A percentile compares a stretch with the other conserved stretches of the same genome.
Conservation (phyloP, 1,140 invertebrate species). For the Drosophila elegans region DNA sequence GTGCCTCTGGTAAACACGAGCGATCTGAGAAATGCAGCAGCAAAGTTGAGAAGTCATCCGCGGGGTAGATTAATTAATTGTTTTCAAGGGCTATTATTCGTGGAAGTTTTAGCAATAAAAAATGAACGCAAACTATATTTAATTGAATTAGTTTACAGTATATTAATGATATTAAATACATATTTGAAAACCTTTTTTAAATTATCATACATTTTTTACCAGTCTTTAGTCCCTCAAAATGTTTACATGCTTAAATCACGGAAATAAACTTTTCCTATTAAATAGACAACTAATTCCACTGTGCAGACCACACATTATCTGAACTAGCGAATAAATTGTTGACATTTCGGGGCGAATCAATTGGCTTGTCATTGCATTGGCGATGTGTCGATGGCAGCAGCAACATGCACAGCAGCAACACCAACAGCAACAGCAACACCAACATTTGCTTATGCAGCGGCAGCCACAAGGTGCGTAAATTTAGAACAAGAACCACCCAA, state of each 20-base stretch:
- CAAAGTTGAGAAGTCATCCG: conserved; percentile 28
- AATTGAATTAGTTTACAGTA: not conserved
- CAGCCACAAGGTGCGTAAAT: conserved; percentile 50
- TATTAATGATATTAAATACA: not conserved
- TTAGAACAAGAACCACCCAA: conserved; percentile 72
- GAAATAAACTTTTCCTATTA: not conserved
- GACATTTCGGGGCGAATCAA: conserved; percentile 65
- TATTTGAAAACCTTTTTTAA: too few species aligned
- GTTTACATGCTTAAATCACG: too few species aligned
- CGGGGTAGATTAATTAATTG: conserved; percentile 4
- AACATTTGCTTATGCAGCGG: conserved; percentile 5
- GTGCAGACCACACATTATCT: conserved; percentile 30
- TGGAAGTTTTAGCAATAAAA: conserved; percentile 6
- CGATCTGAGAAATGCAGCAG: conserved; percentile 4
- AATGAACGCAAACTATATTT: not conserved
- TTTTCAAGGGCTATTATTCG: not conserved
- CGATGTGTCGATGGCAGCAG: conserved; percentile 62
- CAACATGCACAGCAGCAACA: conserved; percentile 14
- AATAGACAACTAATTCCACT: not conserved
- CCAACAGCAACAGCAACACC: conserved; percentile 2
- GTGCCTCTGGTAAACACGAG: conserved; percentile 43
- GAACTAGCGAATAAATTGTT: conserved; percentile 33
- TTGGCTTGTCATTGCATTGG: conserved; percentile 57
- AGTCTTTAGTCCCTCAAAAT: too few species aligned
- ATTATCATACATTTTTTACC: too few species aligned